phyloP scores from a whole-genome alignment of 2,888 invertebrate genomes.

The Sturmia bella region DNA sequence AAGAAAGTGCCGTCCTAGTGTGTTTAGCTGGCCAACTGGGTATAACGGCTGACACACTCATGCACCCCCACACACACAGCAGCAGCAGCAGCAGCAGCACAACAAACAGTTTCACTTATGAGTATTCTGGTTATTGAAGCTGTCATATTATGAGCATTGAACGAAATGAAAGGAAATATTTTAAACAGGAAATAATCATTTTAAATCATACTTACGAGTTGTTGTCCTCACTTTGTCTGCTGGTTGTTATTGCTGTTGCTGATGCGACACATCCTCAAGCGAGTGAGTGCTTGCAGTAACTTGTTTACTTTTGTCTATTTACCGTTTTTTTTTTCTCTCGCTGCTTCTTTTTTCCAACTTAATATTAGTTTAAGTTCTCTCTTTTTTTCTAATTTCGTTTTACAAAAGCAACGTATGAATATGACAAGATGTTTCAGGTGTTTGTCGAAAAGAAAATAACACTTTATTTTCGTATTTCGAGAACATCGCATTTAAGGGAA shows the following conservation, averaged over 20 bases:
- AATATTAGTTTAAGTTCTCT: slow-evolving; percentile 13
- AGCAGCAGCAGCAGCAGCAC: no score
- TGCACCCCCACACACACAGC: background rate
- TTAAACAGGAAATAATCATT: slow-evolving; percentile 51
- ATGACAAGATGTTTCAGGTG: slow-evolving; percentile 49
- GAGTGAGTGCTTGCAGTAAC: background rate
- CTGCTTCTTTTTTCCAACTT: slow-evolving; percentile 13
- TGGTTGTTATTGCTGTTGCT: background rate
- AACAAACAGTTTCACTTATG: slow-evolving; percentile 16
- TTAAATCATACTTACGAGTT: slow-evolving; percentile 45
- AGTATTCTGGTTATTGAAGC: background rate
- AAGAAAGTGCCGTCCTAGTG: no score
- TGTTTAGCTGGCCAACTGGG: no score
- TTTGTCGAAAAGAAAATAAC: slow-evolving; percentile 9
- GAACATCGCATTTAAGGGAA: slow-evolving; percentile 17
- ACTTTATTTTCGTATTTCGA: slow-evolving; percentile 15
- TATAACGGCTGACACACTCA: no score
- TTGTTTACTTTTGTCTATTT: slow-evolving; percentile 21
- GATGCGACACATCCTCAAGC: background rate
- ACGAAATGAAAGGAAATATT: slow-evolving; percentile 36
- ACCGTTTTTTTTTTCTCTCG: background rate
- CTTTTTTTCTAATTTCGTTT: slow-evolving; percentile 10
- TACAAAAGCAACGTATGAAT: slow-evolving; percentile 80
- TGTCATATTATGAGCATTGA: background rate
- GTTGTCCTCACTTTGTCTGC: background rate